Base-by-base conservation (phyloP, 2,888 invertebrate species). In the Sepioteuthis lessoniana region DNA sequence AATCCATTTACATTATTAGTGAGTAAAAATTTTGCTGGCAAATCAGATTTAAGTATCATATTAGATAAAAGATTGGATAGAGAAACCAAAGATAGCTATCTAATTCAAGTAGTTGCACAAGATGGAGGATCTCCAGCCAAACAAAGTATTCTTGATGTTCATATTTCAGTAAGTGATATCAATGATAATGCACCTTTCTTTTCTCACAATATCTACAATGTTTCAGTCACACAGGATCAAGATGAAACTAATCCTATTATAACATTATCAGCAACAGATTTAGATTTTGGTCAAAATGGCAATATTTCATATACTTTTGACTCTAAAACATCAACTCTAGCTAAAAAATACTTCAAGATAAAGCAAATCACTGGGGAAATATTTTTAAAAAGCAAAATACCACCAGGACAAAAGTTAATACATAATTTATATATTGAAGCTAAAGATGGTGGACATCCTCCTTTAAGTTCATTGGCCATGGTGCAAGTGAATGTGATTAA, bases 101-200 rank as follows among this genome's bases (percentile, higher is more conserved):
- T 76, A n/a, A 76, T 76, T 3, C 76, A 76, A 10, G 76, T 76
- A 19, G 19, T 76, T 35, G 76, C 76, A 8, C n/a, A 35, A 76
- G 76, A 76, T 76, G 76, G 76, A 76, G 76, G 76, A 76, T 76
- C 76, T 3, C 76, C 76, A n/a, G 13, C 76, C n/a, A 76, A 76
- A 76, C 76, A 76, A 35, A 76, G 76, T 76, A n/a, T 76, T 76
- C n/a, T 76, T n/a, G 76, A 76, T 76, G 76, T 76, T 76, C 76
- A 76, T n/a, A 76, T 76, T 76, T 0, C 76, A 35, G 76, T 76
- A n/a, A 76, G n/a, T 16, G 76, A 76, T 76, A 76, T 76, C n/a
- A 76, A 76, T 76, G 76, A 76, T 76, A 76, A 76, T 25, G n/a
- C 76, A n/a, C 76, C 76, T 16, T n/a, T 76, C 13, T 76, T 76